Evolutionary conservation across 2,113 vertebrate species (phyloP), one percentile per base, ranked within the genome.

Genomic region (Charadrius vociferus): DNA sequence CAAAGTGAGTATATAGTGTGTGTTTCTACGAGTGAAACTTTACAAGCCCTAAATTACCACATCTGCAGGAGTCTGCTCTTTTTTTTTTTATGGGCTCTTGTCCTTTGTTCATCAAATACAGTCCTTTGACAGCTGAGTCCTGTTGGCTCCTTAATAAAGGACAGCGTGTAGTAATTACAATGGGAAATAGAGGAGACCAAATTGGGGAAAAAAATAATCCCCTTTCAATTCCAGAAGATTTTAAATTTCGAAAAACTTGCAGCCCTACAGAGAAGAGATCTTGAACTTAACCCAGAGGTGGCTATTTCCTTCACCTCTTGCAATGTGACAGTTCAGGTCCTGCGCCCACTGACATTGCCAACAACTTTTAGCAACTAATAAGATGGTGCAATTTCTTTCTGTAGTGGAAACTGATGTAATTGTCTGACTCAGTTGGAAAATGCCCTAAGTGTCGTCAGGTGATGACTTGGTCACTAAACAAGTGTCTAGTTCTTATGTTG

Each of bases 1-100:
- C 98, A 52, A 99, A 99, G 99, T 99, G 93, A 99, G 99, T 98
- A 79, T 67, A 66, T 26, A 26, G 3, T 89, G 71, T 94, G 41
- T 55, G 37, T 86, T 71, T 89, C 83, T 89, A 7, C 0, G 0
- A 66, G 20, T 88, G 56, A 88, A 90, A 32, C 32, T 53, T 88
- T 91, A 39, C 68, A 91, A 45, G 32, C 41, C 36, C 58, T 82
- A 29, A 74, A 78, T 86, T 73, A 37, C n/a, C 30, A 34, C 37
- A 29, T 67, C 56, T 86, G 19, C 45, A 63, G 55, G 27, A 81
- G 23, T 49, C 5, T 73, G n/a, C 19, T 90, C 1, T 75, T 27
- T 47, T 55, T 36, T 91, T 49, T 63, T 23, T 86, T 41, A 30
- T 41, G 58, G 47, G 23, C 10, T 75, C 50, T 72, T 41, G 36